Base-by-base conservation (phyloP, 2,113 vertebrate genomes). In the Tragelaphus scriptus region DNA sequence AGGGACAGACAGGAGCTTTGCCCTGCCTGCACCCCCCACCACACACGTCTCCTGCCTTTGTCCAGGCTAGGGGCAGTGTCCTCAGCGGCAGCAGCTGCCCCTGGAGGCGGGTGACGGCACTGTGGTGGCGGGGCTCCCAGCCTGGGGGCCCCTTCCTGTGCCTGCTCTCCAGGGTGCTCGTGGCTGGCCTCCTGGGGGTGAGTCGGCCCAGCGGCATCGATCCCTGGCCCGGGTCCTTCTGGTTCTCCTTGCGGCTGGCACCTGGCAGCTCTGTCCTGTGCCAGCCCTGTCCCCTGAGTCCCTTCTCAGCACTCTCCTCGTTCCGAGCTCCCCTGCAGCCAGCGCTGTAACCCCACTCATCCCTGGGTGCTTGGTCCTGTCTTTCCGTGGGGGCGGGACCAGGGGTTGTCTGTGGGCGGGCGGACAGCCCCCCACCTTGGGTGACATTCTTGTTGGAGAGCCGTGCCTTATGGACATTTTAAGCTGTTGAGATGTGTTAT, bases 31-130 rank as follows among this genome's bases (percentile, higher is more conserved):
- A 3, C 7, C 15, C 8, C 10, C 51, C n/a, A 12, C 23, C 40
- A 51, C 4, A 0, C 11, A 5, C 17, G 0, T 56, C 53, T 61
- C 51, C 40, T 51, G 49, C 2, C 0, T 14, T 75, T 10, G 55
- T 21, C 44, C 30, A 4, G 77, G 56, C 17, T 51, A 32, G 23
- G n/a, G 30, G 5, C 23, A 1, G 23, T 19, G 44, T 49, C 13
- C 26, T n/a, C 68, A n/a, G 12, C 15, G 7, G 44, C 30, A 36
- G 44, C 14, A 2, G n/a, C 16, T 44, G 84, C 30, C 13, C 71
- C 65, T 26, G 21, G 5, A 47, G 32, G 25, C 10, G 5, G n/a
- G 12, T 3, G 3, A 25, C 9, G 1, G 53, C 2, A 1, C 40
- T 0, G 3, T 14, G 44, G 40, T 1, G 7, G 36, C 1, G 14